Evolutionary conservation across 2,888 invertebrate genomes (phyloP).

Genomic region (Mechanitis messenoides): DNA sequence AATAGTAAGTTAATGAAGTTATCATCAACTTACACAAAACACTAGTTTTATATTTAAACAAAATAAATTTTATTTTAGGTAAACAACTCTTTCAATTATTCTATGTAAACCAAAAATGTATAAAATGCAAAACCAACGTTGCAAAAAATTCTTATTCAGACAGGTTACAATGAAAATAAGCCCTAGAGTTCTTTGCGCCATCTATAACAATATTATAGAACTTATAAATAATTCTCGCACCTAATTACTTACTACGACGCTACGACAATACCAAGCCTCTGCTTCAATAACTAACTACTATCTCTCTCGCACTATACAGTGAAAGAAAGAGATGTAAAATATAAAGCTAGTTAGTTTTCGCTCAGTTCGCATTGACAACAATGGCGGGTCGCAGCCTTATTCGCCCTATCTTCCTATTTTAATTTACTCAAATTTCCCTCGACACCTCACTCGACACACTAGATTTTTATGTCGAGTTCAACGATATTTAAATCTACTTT

Average conservation of each 20-base stretch:
- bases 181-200: conserved; percentile 26
- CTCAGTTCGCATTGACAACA: conserved; percentile 56
- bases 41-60: too few species aligned
- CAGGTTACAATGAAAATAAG: conserved; percentile 17
- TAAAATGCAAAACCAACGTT: neutral
- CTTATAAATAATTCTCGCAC: conserved; percentile 50
- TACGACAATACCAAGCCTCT: conserved; percentile 50
- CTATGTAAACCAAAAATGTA: neutral
- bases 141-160: neutral
- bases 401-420: conserved; percentile 75
- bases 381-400: conserved; percentile 58
- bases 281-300: conserved; percentile 42
- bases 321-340: conserved; percentile 31
- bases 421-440: conserved; percentile 78
- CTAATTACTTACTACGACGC: conserved; percentile 70
- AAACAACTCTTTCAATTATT: too few species aligned
- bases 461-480: conserved; percentile 34
- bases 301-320: conserved; percentile 29
- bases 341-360: conserved; percentile 61
- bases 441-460: conserved; percentile 71
- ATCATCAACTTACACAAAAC: too few species aligned
- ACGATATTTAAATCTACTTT: conserved; percentile 18
- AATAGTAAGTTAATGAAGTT: too few species aligned
- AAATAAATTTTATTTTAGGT: neutral
- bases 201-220: conserved; percentile 38